A percentile compares a stretch with the other conserved stretches of the same genome.
These are phyloP conservation scores for Drosophila ogumai DNA, from an alignment of 1,140 invertebrate species.

Conservation along the genomic window DNA sequence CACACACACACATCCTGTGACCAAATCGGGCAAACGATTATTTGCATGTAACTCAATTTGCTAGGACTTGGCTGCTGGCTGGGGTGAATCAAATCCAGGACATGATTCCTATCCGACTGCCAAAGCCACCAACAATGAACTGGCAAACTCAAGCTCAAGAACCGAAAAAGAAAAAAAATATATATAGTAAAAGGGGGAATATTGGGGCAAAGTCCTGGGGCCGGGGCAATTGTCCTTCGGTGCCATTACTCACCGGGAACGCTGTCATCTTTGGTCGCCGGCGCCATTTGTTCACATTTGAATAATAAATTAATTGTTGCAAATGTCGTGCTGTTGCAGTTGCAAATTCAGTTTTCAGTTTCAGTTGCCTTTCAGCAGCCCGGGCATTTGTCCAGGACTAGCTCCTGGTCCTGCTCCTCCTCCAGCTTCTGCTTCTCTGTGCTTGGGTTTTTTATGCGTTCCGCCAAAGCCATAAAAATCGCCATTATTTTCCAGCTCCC, in stretches of 20 bases:
- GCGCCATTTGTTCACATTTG: conserved; percentile 80
- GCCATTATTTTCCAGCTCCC: conserved; percentile 66
- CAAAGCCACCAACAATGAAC: conserved; percentile 32
- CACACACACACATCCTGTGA: conserved; percentile 25
- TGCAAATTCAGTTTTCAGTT: conserved; percentile 46
- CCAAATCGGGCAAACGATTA: conserved; percentile 72
- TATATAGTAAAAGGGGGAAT: too few species aligned
- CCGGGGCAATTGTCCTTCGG: conserved; percentile 60
- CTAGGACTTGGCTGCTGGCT: conserved; percentile 27
- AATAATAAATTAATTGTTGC: conserved; percentile 83
- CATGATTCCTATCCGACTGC: conserved; percentile 45
- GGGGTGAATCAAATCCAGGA: conserved; percentile 59
- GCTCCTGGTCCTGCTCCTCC: conserved; percentile 4
- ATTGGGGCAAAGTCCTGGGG: conserved; percentile 1
- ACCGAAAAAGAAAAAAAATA: conserved; percentile 6
- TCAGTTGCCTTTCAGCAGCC: conserved; percentile 56
- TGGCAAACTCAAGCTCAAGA: conserved; percentile 36
- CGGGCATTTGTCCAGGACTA: conserved; percentile 39
- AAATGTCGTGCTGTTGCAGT: conserved; percentile 65
- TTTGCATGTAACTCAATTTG: conserved; percentile 79
- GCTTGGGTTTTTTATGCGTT: conserved; percentile 68
- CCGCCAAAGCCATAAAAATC: conserved; percentile 71
- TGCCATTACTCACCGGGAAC: conserved; percentile 66
- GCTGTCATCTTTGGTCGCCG: conserved; percentile 76
- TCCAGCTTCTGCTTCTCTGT: conserved; percentile 14